Evolutionary conservation across 2,888 invertebrate species (phyloP).

Genomic region (Drosophila pseudotalamancana): DNA sequence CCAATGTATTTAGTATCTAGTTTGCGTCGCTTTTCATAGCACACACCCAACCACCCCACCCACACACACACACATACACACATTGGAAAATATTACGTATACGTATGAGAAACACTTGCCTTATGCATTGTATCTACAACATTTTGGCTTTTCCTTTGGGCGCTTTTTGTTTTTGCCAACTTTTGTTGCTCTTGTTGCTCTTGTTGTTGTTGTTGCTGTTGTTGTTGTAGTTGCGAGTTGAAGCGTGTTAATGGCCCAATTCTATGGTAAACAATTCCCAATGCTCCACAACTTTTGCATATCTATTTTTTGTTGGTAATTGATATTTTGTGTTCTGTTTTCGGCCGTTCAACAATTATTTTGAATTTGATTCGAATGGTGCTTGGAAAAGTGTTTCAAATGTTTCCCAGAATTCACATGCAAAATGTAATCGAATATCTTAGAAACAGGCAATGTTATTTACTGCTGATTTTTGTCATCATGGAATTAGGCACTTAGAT

Average conservation of each 20-base stretch:
- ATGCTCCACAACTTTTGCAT: constrained; percentile 37
- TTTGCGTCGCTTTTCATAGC: constrained; percentile 32
- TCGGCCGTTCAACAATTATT: constrained; percentile 24
- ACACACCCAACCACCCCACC: constrained; percentile 8
- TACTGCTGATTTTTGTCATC: too few relatives aligned
- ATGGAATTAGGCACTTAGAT: too few relatives aligned
- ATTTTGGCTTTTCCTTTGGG: constrained; percentile 49
- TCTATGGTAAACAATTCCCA: constrained; percentile 68
- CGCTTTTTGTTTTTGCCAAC: constrained; percentile 50
- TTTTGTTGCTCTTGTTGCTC: constrained; percentile 19
- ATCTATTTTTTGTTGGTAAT: constrained; percentile 27
- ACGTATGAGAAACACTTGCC: constrained; percentile 1
- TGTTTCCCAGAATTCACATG: neutral
- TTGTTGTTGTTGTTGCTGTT: constrained; percentile 9
- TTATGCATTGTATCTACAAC: constrained; percentile 36
- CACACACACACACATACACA: neutral
- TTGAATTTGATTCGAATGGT: constrained; percentile 27
- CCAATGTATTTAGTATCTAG: constrained; percentile 40
- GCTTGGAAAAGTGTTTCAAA: constrained; percentile 1
- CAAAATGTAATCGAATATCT: neutral
- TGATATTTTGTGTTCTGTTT: constrained; percentile 27
- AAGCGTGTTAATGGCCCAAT: constrained; percentile 64
- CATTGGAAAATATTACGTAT: constrained; percentile 10
- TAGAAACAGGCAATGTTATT: too few relatives aligned
- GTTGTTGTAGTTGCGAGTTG: constrained; percentile 5